Evolutionary conservation across 2,888 invertebrate species (phyloP).

Genomic region (Adela reaumurella): DNA sequence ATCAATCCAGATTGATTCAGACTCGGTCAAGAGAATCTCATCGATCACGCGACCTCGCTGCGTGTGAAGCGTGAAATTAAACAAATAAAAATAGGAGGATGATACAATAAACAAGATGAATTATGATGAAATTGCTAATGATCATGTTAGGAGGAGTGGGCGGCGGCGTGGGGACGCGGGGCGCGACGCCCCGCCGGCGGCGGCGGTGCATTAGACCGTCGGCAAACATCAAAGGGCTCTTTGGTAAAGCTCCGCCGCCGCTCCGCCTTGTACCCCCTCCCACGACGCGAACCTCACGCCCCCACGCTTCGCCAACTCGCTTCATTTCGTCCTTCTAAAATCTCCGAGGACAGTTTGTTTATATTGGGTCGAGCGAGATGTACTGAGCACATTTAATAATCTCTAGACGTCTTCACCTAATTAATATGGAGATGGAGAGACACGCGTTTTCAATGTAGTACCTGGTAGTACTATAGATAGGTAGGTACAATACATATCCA

Average conservation of each 20-base stretch:
- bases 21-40: not conserved
- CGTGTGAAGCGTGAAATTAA: slow-evolving; percentile 31
- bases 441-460: too few relatives aligned
- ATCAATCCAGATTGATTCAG: too few relatives aligned
- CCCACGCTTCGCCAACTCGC: slow-evolving; percentile 4
- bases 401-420: not conserved
- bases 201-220: slow-evolving; percentile 56
- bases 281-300: not conserved
- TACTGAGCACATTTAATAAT: not conserved
- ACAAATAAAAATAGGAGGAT: slow-evolving; percentile 50
- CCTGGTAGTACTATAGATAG: too few relatives aligned
- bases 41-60: not conserved
- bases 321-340: slow-evolving; percentile 4
- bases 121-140: slow-evolving; percentile 57
- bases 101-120: slow-evolving; percentile 44
- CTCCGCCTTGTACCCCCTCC: slow-evolving; percentile 28
- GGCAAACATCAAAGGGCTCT: slow-evolving; percentile 56
- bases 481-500: too few relatives aligned
- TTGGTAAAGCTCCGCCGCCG: slow-evolving; percentile 52
- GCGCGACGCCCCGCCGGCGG: slow-evolving; percentile 33
- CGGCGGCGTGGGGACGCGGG: not conserved
- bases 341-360: not conserved
- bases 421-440: too few relatives aligned
- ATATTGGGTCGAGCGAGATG: too few relatives aligned
- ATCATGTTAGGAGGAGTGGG: slow-evolving; percentile 22